phyloP scores from a whole-genome alignment of 2,888 invertebrate species.

The Therioaphis trifolii region DNA sequence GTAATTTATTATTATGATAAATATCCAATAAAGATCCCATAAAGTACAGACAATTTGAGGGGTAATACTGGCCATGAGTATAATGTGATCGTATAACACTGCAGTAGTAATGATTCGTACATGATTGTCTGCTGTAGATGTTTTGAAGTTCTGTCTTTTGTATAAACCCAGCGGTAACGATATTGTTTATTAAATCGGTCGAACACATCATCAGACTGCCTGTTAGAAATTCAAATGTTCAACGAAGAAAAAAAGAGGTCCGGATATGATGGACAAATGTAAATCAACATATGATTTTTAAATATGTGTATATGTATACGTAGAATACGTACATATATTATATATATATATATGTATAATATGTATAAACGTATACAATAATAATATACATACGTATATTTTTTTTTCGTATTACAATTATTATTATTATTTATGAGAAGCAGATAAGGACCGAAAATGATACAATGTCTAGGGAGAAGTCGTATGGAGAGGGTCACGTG shows the following conservation, averaged over 20 bases:
- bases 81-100: too few relatives aligned
- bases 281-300: constrained; percentile 12
- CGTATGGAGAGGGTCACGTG: constrained; percentile 7
- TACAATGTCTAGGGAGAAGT: neutral
- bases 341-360: neutral
- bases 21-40: too few relatives aligned
- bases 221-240: constrained; percentile 31
- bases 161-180: too few relatives aligned
- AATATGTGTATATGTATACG: neutral
- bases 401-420: neutral
- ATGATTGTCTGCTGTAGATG: too few relatives aligned
- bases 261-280: constrained; percentile 27
- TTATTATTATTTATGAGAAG: constrained; percentile 57
- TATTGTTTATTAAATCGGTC: too few relatives aligned
- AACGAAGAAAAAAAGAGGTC: neutral
- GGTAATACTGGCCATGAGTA: too few relatives aligned
- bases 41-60: too few relatives aligned
- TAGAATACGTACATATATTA: neutral
- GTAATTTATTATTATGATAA: too few relatives aligned
- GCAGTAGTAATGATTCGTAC: too few relatives aligned
- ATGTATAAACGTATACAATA: too few relatives aligned
- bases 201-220: neutral
- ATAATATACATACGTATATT: neutral
- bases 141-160: too few relatives aligned
- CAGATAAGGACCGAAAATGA: constrained; percentile 49